These are phyloP conservation scores for Dissostichus mawsoni DNA, from an alignment of 2,113 vertebrate genomes.

Conservation along the genomic window DNA sequence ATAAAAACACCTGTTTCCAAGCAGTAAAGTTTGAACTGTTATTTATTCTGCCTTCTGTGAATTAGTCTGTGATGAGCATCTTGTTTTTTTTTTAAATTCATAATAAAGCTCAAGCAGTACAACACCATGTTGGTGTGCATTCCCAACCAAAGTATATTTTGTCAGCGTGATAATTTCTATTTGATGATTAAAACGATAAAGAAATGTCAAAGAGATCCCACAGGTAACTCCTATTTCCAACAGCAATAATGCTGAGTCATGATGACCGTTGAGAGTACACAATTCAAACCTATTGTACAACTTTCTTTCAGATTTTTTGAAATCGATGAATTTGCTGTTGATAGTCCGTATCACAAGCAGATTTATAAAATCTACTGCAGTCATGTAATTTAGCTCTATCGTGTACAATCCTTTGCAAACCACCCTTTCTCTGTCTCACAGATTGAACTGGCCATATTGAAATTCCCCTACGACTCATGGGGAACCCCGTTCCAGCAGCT, in stretches of 20 bases:
- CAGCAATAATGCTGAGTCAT: constrained; percentile 28
- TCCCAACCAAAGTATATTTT: background rate
- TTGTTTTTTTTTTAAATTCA: background rate
- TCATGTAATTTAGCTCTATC: background rate
- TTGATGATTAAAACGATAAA: background rate
- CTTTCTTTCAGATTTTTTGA: background rate
- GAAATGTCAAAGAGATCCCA: background rate
- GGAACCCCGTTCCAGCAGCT: constrained; percentile 99
- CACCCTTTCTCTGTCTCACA: constrained; percentile 52
- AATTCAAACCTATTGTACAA: too few species aligned
- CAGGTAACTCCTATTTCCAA: background rate
- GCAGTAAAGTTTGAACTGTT: background rate
- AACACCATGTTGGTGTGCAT: background rate
- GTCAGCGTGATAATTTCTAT: background rate
- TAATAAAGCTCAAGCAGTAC: background rate
- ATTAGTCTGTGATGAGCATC: background rate
- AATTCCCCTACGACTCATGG: constrained; percentile 98
- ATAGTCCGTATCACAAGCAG: background rate
- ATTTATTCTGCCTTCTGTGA: background rate
- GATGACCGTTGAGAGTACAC: background rate
- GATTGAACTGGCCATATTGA: constrained; percentile 97
- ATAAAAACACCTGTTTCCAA: background rate
- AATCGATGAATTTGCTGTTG: background rate
- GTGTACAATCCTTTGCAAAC: background rate
- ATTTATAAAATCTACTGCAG: background rate